These are phyloP conservation scores for Bombus balteatus DNA, from an alignment of 1,140 invertebrate species.

Conservation along the genomic window DNA sequence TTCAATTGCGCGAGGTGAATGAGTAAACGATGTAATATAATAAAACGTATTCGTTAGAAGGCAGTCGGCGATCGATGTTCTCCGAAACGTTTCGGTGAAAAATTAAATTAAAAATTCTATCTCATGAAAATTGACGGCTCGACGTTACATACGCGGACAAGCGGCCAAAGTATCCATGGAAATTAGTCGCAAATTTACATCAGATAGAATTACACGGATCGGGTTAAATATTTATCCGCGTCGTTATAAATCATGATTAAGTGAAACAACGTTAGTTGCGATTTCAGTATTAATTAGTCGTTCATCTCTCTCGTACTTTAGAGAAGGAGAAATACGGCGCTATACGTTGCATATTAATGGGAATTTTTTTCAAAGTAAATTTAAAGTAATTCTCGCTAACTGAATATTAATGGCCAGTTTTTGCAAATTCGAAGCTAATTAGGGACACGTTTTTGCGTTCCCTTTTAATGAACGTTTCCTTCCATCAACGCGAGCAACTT, in stretches of 20 bases:
- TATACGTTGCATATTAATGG: constrained; percentile 16
- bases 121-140: neutral
- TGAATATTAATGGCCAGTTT: constrained; percentile 28
- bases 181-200: neutral
- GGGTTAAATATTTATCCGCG: neutral
- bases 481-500: neutral
- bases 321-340: neutral
- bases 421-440: constrained; percentile 15
- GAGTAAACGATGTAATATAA: neutral
- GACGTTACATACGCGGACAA: neutral
- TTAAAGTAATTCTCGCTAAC: neutral
- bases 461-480: neutral
- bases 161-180: neutral
- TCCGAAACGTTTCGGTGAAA: neutral
- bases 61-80: neutral
- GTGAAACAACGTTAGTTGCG: neutral
- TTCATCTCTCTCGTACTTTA: neutral
- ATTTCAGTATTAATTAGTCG: constrained; percentile 10
- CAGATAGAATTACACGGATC: neutral
- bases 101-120: constrained; percentile 36
- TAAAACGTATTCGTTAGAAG: neutral
- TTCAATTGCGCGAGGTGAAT: neutral
- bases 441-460: neutral
- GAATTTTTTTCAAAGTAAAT: neutral
- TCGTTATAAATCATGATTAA: neutral